Base-by-base conservation (phyloP, 2,113 vertebrate species). In the Zosterops japonicus region DNA sequence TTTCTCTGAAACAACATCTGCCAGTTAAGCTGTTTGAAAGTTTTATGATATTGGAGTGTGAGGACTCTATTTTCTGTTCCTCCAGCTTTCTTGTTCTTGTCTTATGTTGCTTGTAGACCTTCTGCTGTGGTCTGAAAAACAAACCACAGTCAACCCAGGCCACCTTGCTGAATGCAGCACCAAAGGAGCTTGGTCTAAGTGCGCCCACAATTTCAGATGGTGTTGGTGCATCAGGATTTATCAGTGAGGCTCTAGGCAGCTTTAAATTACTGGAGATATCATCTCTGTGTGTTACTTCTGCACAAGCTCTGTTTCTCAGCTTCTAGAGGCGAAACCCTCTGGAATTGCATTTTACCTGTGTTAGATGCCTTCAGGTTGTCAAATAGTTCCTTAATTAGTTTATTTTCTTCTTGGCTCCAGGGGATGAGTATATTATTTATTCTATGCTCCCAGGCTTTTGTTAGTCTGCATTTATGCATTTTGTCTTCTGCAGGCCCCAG, bases 381-480 rank as follows among this genome's bases (percentile, higher is more conserved):
- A 87, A 79, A 92, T 13, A 76, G 57, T 35, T 90, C 36, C 49
- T 82, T 94, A 95, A 92, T 94, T 92, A 91, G 53, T 96, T 96
- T 85, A 69, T 94, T 92, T 89, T 89, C 84, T 55, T 76, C 83
- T 84, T 87, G 61, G 68, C 87, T 89, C 53, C 35, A 9, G 65
- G 76, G 79, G 41, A 17, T 68, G 77, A 76, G 14, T 75, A 7
- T 86, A 69, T 90, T 75, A 89, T 86, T 95, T 93, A 81, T 86
- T 86, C 80, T 33, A 14, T 0, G 1, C n/a, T 87, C 7, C 53
- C 50, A 39, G 90, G 24, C 56, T 92, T 89, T 9, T 68, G 24
- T 89, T 93, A 82, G 36, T 69, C 57, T 89, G 65, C 86, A 33
- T 89, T 93, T 90, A 93, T 44, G 57, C 76, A 76, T 84, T 96